Percentiles rank a stretch among this genome's conserved stretches.
Evolutionary conservation across 2,113 vertebrate genomes (phyloP).

Genomic region (Mungos mungo): DNA sequence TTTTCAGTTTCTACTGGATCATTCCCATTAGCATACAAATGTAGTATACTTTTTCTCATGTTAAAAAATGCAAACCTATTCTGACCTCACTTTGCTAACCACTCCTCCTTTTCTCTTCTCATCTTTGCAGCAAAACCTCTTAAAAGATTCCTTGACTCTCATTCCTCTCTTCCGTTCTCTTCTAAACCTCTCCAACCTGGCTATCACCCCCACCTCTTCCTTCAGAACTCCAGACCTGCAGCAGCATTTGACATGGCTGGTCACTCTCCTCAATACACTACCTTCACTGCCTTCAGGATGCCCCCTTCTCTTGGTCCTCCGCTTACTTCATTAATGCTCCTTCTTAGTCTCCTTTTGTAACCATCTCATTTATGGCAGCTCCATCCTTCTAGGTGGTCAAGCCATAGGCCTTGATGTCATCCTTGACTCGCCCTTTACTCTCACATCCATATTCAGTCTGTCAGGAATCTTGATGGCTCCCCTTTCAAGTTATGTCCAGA

Average conservation of each 20-base stretch:
- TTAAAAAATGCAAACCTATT: conserved; percentile 11
- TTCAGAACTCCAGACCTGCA: not conserved
- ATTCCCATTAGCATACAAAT: conserved; percentile 31
- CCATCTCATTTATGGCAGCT: conserved; percentile 3
- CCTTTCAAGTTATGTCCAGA: not conserved
- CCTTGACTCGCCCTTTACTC: not conserved
- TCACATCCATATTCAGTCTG: not conserved
- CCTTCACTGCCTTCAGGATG: not conserved
- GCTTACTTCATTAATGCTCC: not conserved
- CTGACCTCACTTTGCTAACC: not conserved
- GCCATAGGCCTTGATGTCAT: not conserved
- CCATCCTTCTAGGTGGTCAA: not conserved
- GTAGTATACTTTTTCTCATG: conserved; percentile 16
- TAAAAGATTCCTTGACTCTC: not conserved
- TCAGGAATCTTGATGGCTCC: not conserved
- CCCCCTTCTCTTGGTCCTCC: not conserved
- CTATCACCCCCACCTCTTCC: not conserved
- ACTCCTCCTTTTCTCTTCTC: not conserved
- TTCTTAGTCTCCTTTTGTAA: not conserved
- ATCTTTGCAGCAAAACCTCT: not conserved
- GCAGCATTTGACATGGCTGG: not conserved
- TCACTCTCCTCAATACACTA: not conserved
- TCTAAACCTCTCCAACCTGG: not conserved
- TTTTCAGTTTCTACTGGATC: conserved; percentile 14
- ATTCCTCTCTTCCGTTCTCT: not conserved